Percentiles rank a stretch among this genome's conserved stretches.
phyloP scores from a whole-genome alignment of 2,797 vertebrate genomes.

The Syngnathus rostellatus region DNA sequence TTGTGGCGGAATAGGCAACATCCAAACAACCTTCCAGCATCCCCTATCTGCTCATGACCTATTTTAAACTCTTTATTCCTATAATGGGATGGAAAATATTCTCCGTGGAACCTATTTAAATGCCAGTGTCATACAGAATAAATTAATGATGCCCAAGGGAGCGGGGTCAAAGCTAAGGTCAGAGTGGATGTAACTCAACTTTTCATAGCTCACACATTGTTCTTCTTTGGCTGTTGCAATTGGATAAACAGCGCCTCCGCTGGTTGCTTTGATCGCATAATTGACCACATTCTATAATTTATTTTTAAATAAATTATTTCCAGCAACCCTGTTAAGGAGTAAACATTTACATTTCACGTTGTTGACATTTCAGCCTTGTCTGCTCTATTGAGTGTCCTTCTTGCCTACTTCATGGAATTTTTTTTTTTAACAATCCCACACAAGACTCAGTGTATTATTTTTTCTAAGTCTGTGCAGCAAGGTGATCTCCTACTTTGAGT shows the following conservation, averaged over 20 bases:
- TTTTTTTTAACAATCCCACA: constrained; percentile 1
- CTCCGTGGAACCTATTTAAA: no score
- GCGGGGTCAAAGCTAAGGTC: neutral
- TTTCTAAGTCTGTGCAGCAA: constrained; percentile 21
- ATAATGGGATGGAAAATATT: no score
- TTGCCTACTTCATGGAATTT: neutral
- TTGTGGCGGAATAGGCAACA: neutral
- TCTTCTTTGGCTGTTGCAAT: neutral
- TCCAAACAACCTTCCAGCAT: no score
- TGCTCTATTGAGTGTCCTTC: neutral
- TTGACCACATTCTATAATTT: no score
- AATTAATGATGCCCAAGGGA: neutral
- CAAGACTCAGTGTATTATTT: constrained; percentile 18
- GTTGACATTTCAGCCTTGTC: neutral
- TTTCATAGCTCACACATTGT: neutral
- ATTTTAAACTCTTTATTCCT: no score
- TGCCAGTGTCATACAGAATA: neutral
- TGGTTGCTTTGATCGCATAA: no score
- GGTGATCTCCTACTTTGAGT: constrained; percentile 53
- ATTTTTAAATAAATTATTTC: neutral
- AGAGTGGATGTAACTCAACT: neutral
- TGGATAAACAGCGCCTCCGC: neutral
- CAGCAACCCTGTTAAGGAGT: neutral
- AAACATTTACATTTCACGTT: neutral
- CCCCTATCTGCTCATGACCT: no score